Evolutionary conservation across 2,113 vertebrate genomes (phyloP), one percentile per base, ranked within the genome.

Genomic region (Proterorhinus semilunaris): DNA sequence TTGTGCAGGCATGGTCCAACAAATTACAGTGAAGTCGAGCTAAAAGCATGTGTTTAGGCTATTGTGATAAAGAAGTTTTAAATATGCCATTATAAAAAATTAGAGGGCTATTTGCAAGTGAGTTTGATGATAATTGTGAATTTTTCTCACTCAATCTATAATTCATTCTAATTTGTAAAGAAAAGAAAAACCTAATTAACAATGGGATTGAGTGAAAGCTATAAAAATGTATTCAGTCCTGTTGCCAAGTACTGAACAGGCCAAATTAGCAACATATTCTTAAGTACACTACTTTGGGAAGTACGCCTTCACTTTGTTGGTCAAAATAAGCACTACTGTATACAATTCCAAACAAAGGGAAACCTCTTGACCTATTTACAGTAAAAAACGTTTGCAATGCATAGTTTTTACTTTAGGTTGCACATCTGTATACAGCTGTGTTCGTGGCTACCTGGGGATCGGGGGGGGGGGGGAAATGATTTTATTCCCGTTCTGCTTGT

Each of bases 401-500:
- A 44, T 47, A 62, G 49, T 72, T 75, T 69, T n/a, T 62, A 44
- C 46, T 69, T 69, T 63, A 74, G 61, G 42, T 68, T 57, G 12
- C 67, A 83, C 83, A 86, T 83, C 71, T 86, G 78, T 75, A 74
- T 74, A 52, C 27, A 74, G 43, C 66, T 42, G 55, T 58, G 27
- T 58, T 11, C 27, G 55, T 58, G 47, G 16, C 52, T 66, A 50
- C 69, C 69, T 27, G 15, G 55, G 66, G 75, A 67, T 72, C 68
- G 0, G n/a, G 21, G 27, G 51, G 69, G 0, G n/a, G 21, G 27
- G 51, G 69, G 78, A 81, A 75, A 79, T 79, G 0, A 62, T 47
- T 21, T 27, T 79, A 86, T 82, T 87, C 80, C 81, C 74, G 54
- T 74, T 58, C 36, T 75, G 72, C 55, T 55, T 75, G 72, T 79